Conservation (phyloP, 2,888 invertebrate species). For the Agriotes lineatus region DNA sequence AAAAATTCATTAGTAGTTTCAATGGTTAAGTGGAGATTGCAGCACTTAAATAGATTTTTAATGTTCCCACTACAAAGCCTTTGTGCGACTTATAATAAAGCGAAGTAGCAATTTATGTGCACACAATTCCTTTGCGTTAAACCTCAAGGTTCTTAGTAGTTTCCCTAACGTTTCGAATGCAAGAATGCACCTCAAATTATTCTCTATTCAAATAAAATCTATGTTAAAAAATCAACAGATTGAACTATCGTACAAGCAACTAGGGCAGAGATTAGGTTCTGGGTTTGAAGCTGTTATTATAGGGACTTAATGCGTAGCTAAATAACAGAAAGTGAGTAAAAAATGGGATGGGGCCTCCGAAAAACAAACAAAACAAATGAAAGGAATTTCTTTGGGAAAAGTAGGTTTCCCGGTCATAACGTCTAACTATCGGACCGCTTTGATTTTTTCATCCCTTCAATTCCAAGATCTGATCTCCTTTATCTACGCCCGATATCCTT, state of each 20-base stretch:
- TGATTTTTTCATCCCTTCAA: conserved; percentile 34
- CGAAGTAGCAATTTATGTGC: conserved; percentile 10
- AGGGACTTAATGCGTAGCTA: too few relatives aligned
- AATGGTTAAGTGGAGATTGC: too few relatives aligned
- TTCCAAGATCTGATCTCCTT: conserved; percentile 28
- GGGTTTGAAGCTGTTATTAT: too few relatives aligned
- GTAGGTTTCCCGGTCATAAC: conserved; percentile 31
- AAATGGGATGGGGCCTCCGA: too few relatives aligned
- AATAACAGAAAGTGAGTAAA: too few relatives aligned
- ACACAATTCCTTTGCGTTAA: conserved; percentile 11
- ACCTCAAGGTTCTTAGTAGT: conserved; percentile 16
- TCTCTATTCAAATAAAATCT: neutral
- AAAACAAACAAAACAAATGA: conserved; percentile 17
- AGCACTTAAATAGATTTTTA: too few relatives aligned
- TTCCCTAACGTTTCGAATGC: conserved; percentile 19
- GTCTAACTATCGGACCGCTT: conserved; percentile 22
- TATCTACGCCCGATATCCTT: conserved; percentile 23
- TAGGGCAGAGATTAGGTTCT: too few relatives aligned
- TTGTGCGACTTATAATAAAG: neutral
- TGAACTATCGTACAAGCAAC: too few relatives aligned
- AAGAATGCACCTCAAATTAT: conserved; percentile 17
- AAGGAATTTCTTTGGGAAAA: conserved; percentile 13
- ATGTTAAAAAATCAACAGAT: too few relatives aligned
- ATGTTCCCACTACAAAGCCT: neutral
- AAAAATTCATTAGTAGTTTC: neutral